These are phyloP conservation scores for Falco peregrinus DNA, from an alignment of 2,797 vertebrate species.

Conservation along the genomic window DNA sequence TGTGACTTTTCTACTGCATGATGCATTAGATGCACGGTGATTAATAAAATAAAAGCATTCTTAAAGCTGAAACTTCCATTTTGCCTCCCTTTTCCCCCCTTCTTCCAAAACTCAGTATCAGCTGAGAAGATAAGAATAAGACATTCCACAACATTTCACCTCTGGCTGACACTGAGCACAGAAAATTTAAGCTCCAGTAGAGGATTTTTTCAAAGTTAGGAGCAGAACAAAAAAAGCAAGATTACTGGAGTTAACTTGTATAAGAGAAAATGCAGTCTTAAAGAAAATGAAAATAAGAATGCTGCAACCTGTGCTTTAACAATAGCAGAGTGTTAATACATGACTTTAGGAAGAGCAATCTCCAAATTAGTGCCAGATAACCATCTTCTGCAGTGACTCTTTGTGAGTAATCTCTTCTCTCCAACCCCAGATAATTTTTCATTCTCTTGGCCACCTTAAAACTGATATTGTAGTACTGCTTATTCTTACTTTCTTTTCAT, in stretches of 20 bases:
- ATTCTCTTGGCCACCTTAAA: neutral
- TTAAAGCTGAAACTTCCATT: neutral
- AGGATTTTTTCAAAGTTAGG: neutral
- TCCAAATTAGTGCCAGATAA: neutral
- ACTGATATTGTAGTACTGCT: neutral
- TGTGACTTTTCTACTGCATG: neutral
- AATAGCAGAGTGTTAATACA: neutral
- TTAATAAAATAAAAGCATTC: neutral
- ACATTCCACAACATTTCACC: neutral
- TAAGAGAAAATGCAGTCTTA: neutral
- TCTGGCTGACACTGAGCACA: constrained; percentile 2
- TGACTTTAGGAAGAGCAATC: neutral
- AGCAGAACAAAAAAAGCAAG: neutral
- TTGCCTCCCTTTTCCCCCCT: accelerated
- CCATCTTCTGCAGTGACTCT: neutral
- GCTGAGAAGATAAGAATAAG: neutral
- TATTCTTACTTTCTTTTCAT: neutral
- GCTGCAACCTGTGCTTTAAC: neutral
- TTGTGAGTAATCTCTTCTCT: neutral
- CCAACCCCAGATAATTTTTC: neutral
- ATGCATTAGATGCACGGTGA: neutral
- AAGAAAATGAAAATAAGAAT: neutral
- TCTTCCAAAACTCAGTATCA: neutral
- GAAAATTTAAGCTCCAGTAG: neutral
- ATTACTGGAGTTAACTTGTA: neutral